Conservation (phyloP, 2,888 invertebrate genomes). For the Leptopilina syphax region DNA sequence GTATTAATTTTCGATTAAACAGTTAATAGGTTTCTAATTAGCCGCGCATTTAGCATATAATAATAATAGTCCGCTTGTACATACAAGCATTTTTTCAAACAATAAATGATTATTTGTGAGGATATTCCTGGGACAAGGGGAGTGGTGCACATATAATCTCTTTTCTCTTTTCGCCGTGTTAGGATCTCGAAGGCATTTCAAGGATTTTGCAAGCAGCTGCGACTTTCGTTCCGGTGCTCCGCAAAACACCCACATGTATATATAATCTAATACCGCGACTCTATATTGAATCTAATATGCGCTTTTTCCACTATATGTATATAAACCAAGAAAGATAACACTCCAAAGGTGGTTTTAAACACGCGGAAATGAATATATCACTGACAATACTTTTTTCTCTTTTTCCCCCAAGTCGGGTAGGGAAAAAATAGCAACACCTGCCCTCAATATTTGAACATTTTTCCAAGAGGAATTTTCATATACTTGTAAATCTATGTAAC, state of each 20-base stretch:
- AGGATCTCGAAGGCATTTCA: constrained; percentile 64
- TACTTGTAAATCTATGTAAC: no score
- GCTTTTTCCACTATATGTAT: neutral
- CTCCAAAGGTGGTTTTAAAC: neutral
- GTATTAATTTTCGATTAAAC: no score
- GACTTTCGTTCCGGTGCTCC: constrained; percentile 69
- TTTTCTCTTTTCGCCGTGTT: constrained; percentile 58
- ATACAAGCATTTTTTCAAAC: no score
- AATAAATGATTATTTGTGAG: neutral
- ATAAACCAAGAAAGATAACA: neutral
- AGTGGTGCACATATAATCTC: constrained; percentile 43
- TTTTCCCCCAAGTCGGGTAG: no score
- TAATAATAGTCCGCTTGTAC: no score
- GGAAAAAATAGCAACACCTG: neutral
- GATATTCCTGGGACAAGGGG: constrained; percentile 37
- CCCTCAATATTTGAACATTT: neutral
- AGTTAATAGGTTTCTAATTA: no score
- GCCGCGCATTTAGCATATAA: no score
- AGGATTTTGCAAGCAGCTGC: constrained; percentile 64
- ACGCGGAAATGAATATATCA: neutral
- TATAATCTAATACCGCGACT: constrained; percentile 54
- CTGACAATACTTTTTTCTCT: neutral
- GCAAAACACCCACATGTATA: constrained; percentile 63
- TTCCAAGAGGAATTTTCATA: neutral
- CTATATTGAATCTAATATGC: constrained; percentile 24